Evolutionary conservation across 2,888 invertebrate genomes (phyloP).

Genomic region (Coelogynopora nodosa): DNA sequence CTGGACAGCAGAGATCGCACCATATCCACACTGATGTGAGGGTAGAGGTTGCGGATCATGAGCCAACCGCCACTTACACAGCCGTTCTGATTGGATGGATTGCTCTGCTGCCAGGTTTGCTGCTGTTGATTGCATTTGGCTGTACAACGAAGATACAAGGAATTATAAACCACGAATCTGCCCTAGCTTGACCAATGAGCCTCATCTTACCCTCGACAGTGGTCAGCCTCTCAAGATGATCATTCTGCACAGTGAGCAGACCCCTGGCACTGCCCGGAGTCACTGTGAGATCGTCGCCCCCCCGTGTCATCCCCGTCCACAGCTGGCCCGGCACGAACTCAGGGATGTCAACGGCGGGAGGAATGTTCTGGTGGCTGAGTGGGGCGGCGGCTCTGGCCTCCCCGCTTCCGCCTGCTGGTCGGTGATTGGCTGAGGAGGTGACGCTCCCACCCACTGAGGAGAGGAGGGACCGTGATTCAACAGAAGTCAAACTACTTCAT

Average conservation of each 20-base stretch:
- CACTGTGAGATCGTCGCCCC: slow-evolving; percentile 38
- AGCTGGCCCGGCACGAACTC: slow-evolving; percentile 45
- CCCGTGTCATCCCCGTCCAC: slow-evolving; percentile 35
- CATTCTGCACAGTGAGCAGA: slow-evolving; percentile 43
- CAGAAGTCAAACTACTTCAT: too few species aligned
- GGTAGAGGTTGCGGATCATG: neutral
- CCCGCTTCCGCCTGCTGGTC: too few species aligned
- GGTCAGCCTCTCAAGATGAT: slow-evolving; percentile 42
- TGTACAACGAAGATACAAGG: too few species aligned
- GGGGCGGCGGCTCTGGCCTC: too few species aligned
- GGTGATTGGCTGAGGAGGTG: too few species aligned
- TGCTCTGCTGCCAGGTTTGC: neutral
- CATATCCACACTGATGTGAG: slow-evolving; percentile 1
- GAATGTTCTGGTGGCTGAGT: too few species aligned
- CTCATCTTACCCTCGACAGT: neutral
- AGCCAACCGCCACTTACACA: neutral
- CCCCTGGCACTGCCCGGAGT: slow-evolving; percentile 28
- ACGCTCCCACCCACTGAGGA: too few species aligned
- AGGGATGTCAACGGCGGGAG: slow-evolving; percentile 39
- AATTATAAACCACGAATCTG: too few species aligned
- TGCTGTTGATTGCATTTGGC: too few species aligned
- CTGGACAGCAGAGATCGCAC: neutral
- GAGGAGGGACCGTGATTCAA: too few species aligned
- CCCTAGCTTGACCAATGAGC: too few species aligned
- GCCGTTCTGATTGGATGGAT: neutral